Conservation (phyloP, 2,888 invertebrate species). For the Macrosoma leucophasiata region DNA sequence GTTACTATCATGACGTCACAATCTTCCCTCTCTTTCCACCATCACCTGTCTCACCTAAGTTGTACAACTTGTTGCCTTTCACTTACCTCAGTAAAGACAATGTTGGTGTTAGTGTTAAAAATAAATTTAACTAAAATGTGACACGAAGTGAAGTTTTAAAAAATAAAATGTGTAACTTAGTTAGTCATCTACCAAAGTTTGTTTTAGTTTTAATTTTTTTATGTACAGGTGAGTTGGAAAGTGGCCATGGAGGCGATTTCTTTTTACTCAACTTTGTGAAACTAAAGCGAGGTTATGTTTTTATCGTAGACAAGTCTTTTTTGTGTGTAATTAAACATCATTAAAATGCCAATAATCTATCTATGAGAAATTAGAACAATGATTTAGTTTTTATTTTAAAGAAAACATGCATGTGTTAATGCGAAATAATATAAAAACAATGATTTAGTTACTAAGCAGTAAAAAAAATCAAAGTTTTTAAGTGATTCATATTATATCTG, state of each 20-base stretch:
- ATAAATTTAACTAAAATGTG: constrained; percentile 17
- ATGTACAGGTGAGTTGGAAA: constrained; percentile 34
- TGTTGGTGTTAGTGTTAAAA: constrained; percentile 13
- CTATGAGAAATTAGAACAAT: no score
- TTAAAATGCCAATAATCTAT: no score
- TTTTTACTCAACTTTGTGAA: no score
- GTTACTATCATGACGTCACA: constrained; percentile 32
- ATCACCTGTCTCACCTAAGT: constrained; percentile 38
- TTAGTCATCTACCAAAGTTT: constrained; percentile 61
- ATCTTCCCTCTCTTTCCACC: constrained; percentile 32
- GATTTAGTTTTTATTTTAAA: no score
- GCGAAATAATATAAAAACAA: no score
- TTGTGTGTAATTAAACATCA: no score
- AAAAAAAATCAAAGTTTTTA: no score
- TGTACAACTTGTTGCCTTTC: constrained; percentile 49
- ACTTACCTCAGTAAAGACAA: constrained; percentile 35
- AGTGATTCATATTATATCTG: no score
- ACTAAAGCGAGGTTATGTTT: no score
- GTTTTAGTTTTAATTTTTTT: constrained; percentile 44
- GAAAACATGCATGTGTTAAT: no score
- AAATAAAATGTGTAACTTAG: constrained; percentile 37
- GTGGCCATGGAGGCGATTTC: constrained; percentile 9
- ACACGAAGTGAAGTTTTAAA: constrained; percentile 16
- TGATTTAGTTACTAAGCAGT: no score
- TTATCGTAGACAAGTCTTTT: no score